These are phyloP conservation scores for Drosophila bifasciata DNA, from an alignment of 1,140 invertebrate genomes.

Conservation along the genomic window DNA sequence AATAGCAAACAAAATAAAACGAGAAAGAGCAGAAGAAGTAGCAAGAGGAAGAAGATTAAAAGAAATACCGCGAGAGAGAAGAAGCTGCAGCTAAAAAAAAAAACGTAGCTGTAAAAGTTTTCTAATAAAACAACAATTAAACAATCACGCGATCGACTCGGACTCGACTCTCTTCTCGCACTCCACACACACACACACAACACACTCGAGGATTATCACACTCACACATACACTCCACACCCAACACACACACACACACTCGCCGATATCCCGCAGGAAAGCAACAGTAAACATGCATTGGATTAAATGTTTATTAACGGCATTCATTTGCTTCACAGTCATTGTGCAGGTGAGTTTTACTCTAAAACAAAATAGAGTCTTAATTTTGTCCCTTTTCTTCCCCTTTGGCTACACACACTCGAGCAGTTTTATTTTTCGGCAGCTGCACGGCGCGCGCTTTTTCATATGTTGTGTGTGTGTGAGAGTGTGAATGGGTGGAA, in stretches of 20 bases:
- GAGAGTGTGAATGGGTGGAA: conserved; percentile 10
- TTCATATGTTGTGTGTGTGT: conserved; percentile 7
- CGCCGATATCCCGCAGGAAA: conserved; percentile 30
- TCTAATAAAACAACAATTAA: conserved; percentile 48
- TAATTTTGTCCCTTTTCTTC: conserved; percentile 43
- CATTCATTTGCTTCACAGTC: conserved; percentile 77
- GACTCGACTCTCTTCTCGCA: neutral
- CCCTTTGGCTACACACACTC: conserved; percentile 32
- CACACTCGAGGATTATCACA: conserved; percentile 71
- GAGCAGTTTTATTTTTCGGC: conserved; percentile 27
- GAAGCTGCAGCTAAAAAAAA: no score
- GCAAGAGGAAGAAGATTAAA: no score
- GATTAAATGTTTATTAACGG: conserved; percentile 83
- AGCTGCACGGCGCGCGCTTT: conserved; percentile 20
- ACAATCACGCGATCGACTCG: conserved; percentile 34
- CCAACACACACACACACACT: conserved; percentile 29
- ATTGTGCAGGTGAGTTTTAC: conserved; percentile 76
- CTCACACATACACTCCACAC: conserved; percentile 57
- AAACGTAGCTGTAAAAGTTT: no score
- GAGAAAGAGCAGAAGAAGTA: no score
- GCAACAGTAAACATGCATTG: conserved; percentile 79
- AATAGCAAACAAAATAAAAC: no score
- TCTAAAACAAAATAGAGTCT: neutral
- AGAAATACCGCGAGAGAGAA: neutral
- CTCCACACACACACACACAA: neutral